Evolutionary conservation across 2,888 invertebrate genomes (phyloP).

Genomic region (Mimas tiliae): DNA sequence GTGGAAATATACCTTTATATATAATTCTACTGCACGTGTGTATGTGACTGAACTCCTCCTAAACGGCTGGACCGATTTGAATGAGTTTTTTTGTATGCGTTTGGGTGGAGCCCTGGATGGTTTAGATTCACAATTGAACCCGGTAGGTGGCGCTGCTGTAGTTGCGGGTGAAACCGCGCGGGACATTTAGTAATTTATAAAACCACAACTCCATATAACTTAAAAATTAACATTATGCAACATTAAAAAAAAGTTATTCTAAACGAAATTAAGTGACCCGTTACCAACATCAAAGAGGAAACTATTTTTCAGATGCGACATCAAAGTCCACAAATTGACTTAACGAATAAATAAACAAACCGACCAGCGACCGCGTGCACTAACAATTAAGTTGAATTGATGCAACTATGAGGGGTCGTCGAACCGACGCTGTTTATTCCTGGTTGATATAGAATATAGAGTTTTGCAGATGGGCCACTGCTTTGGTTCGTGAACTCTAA

Average conservation of each 20-base stretch:
- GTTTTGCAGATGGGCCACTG: constrained; percentile 29
- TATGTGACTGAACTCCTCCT: no score
- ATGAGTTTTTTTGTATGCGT: no score
- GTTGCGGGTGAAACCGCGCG: no score
- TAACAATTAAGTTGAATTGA: constrained; percentile 76
- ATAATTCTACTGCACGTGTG: no score
- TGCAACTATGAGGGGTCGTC: constrained; percentile 68
- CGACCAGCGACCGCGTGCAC: constrained; percentile 41
- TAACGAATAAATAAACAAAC: constrained; percentile 48
- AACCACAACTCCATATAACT: no score
- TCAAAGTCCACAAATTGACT: constrained; percentile 47
- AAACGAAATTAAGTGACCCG: background rate
- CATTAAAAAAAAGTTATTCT: background rate
- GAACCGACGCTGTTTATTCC: constrained; percentile 66
- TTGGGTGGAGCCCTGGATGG: no score
- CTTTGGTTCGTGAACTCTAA: no score
- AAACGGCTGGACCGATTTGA: no score
- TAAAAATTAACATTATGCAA: background rate
- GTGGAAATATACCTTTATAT: no score
- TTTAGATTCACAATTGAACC: no score
- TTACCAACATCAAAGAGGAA: constrained; percentile 46
- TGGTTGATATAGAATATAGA: constrained; percentile 45
- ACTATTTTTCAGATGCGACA: constrained; percentile 50
- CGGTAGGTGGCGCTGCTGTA: no score
- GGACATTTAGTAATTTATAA: no score